Conservation (phyloP, 2,888 invertebrate genomes). For the Myopa tessellatipennis region DNA sequence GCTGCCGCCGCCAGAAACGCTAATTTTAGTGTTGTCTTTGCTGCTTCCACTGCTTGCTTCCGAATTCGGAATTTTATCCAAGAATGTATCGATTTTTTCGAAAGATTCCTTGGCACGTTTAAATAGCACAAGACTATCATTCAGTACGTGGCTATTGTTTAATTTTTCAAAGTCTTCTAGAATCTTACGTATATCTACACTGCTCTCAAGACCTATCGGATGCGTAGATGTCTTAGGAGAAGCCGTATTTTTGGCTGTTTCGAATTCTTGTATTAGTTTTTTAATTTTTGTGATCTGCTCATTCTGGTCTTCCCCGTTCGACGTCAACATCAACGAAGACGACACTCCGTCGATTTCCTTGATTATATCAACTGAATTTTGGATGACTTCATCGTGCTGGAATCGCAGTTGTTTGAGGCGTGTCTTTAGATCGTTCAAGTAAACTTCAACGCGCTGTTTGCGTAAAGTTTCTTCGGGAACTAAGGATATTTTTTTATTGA, state of each 20-base stretch:
- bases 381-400: conserved; percentile 52
- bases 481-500: neutral
- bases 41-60: neutral
- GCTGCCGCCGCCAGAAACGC: neutral
- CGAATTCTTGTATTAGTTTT: conserved; percentile 56
- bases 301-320: conserved; percentile 14
- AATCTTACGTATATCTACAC: conserved; percentile 49
- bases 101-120: conserved; percentile 56
- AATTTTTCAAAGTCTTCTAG: conserved; percentile 53
- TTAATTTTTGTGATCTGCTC: conserved; percentile 51
- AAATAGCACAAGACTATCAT: conserved; percentile 53
- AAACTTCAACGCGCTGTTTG: conserved; percentile 52
- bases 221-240: conserved; percentile 4
- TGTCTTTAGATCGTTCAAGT: conserved; percentile 53
- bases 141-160: conserved; percentile 53
- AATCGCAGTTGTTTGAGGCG: conserved; percentile 51
- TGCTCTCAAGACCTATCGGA: conserved; percentile 38
- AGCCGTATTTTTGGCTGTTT: conserved; percentile 44
- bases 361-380: conserved; percentile 53
- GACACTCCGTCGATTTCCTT: conserved; percentile 57
- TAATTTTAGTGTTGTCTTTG: neutral
- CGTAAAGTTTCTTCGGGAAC: conserved; percentile 47
- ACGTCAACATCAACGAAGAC: conserved; percentile 41
- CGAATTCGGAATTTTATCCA: conserved; percentile 39
- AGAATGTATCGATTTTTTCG: conserved; percentile 49